Conservation (phyloP, 2,113 vertebrate species). For the Naja naja region DNA sequence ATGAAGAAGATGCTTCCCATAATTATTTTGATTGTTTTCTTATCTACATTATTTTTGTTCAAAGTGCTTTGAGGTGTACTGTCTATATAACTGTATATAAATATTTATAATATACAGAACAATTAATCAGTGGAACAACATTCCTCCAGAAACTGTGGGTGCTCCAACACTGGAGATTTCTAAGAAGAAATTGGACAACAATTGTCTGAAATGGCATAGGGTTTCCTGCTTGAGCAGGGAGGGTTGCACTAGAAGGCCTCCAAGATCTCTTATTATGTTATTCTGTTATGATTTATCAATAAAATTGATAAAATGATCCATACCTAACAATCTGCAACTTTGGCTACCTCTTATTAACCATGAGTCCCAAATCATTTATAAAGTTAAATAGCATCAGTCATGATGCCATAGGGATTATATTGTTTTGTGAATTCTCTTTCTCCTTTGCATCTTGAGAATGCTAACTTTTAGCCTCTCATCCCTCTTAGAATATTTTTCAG, state of each 20-base stretch:
- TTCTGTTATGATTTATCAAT: neutral
- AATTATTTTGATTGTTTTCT: neutral
- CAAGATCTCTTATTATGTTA: neutral
- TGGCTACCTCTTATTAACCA: neutral
- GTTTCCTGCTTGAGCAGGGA: neutral
- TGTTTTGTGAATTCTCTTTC: conserved; percentile 30
- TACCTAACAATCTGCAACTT: neutral
- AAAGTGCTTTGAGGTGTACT: neutral
- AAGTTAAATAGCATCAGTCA: neutral
- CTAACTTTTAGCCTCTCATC: neutral
- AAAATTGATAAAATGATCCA: neutral
- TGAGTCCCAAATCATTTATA: neutral
- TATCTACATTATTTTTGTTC: neutral
- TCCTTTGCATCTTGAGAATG: neutral
- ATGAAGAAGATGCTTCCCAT: neutral
- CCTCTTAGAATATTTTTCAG: conserved; percentile 53
- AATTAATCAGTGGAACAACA: neutral
- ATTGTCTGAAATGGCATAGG: neutral
- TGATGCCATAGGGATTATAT: neutral
- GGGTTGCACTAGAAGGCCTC: neutral
- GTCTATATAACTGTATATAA: neutral
- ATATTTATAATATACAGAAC: neutral
- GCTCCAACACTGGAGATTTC: neutral
- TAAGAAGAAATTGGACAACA: neutral
- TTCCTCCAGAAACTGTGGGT: neutral